Evolutionary conservation across 2,113 vertebrate genomes (phyloP), one percentile per base, ranked within the genome.

Genomic region (Trachemys scripta): DNA sequence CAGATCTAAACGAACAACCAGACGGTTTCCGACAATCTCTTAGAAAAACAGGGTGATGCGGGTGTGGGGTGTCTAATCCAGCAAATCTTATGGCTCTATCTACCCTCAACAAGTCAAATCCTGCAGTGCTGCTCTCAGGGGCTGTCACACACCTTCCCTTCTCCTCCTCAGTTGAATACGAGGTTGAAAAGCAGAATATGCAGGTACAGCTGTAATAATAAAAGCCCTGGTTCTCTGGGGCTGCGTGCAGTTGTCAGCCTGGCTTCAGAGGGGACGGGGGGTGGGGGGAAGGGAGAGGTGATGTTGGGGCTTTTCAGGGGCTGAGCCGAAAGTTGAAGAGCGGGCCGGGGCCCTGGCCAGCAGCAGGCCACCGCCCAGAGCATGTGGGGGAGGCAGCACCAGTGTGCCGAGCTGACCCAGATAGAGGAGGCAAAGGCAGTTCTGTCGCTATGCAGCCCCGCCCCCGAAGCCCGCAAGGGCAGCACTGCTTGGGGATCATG

Each of bases 391-490:
- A 62, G 5, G 3, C 57, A 31, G 29, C 92, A 89, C 57, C 87
- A 57, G 90, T 47, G 91, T 42, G 56, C 3, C 47, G 56, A 8
- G 82, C 56, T 95, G 97, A 96, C 97, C 98, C 94, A 97, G 14
- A 96, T 93, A 69, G 16, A 38, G 16, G 24, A 24, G 35, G 42
- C 57, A 8, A 8, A 65, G 8, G 25, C 51, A 65, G 50, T 24
- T 5, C 27, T 35, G 6, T 31, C 78, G 2, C 72, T 47, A 5
- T 17, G 29, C 3, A 20, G 8, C 31, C 25, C 47, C 20, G 9
- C 50, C 72, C 12, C 51, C 3, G 47, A 35, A 16, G 24, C 31
- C 57, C 27, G 53, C 49, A 11, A 53, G 19, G 45, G n/a, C 47
- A 3, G 5, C 75, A 10, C 13, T 7, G 17, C n/a, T 19, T 1